Base-by-base conservation (phyloP, 2,888 invertebrate species). In the Parasteatoda lunata region DNA sequence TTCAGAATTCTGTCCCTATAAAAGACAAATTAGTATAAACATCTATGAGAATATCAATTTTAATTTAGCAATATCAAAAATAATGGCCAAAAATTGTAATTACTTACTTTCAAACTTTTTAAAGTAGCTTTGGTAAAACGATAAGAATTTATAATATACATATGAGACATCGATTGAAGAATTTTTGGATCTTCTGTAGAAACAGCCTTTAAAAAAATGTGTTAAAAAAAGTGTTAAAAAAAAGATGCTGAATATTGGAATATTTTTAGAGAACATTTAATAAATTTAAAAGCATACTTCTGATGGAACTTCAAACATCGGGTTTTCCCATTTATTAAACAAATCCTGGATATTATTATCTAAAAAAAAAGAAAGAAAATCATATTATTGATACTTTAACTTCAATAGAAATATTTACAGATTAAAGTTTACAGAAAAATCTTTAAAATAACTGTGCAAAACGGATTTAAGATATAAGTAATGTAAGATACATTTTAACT, bases 121-220 rank as follows among this genome's bases (percentile, higher is more conserved):
- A 88, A 78, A 59, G 75, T 64, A 45, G 5, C 65, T 13, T 83
- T 78, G 3, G 82, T 77, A 65, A 88, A 88, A 64, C 82, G 82
- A 66, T 88, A 88, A 9, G 87, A 88, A 30, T 88, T 88, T 52
- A 88, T 48, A 30, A 79, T 49, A 73, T 71, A 70, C 78, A 88
- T 88, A 30, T 81, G 86, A 11, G 81, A 64, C 47, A 81, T 8
- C 68, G 13, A 64, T 11, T 68, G 47, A 68, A 77, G 47, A 30
- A 66, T 13, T 68, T 71, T 77, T 15, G 54, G 4, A 48, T 71
- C 80, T 49, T 51, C 71, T 7, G 49, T 30, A 47, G 13, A 69
- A 65, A 65, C 54, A 13, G 66, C 71, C 85, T 85, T 54, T 69
- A 75, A 71, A 65, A n/a, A 15, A 68, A 59, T 45, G n/a, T n/a